Evolutionary conservation across 35 echinoderm and acorn worm species (phyloP).

Genomic region (Heliocidaris tuberculata): DNA sequence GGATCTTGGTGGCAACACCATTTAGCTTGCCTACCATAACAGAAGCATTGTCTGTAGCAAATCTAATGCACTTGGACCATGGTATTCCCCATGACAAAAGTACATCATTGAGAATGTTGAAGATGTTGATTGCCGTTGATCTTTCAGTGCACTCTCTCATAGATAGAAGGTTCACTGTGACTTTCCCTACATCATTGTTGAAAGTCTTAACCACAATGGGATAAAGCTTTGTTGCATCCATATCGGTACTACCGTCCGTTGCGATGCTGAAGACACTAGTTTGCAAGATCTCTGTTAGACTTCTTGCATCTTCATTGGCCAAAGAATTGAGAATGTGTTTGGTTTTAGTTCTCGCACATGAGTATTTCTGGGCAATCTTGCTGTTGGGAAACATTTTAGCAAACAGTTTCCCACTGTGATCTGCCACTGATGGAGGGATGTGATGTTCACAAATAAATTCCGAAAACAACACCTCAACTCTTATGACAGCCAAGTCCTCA

Average conservation of each 20-base stretch:
- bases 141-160: constrained; percentile 53
- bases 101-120: constrained; percentile 47
- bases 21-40: constrained; percentile 59
- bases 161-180: constrained; percentile 1
- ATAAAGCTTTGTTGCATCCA: constrained; percentile 50
- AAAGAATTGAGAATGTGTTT: constrained; percentile 43
- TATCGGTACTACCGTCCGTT: constrained; percentile 64
- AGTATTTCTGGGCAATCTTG: constrained; percentile 56
- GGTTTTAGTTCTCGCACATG: constrained; percentile 66
- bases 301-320: constrained; percentile 46
- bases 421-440: constrained; percentile 43
- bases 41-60: constrained; percentile 65
- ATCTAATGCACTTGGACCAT: constrained; percentile 65
- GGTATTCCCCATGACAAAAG: constrained; percentile 8
- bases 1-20: constrained; percentile 38
- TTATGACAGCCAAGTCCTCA: constrained; percentile 31
- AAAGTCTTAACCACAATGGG: constrained; percentile 55
- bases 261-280: constrained; percentile 53
- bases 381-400: constrained; percentile 39
- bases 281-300: constrained; percentile 35
- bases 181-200: constrained; percentile 47
- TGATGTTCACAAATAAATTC: constrained; percentile 41
- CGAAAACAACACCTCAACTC: constrained; percentile 48
- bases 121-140: constrained; percentile 56
- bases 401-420: constrained; percentile 44